These are phyloP conservation scores for Cephus nigrinus DNA, from an alignment of 2,888 invertebrate species.

Conservation along the genomic window DNA sequence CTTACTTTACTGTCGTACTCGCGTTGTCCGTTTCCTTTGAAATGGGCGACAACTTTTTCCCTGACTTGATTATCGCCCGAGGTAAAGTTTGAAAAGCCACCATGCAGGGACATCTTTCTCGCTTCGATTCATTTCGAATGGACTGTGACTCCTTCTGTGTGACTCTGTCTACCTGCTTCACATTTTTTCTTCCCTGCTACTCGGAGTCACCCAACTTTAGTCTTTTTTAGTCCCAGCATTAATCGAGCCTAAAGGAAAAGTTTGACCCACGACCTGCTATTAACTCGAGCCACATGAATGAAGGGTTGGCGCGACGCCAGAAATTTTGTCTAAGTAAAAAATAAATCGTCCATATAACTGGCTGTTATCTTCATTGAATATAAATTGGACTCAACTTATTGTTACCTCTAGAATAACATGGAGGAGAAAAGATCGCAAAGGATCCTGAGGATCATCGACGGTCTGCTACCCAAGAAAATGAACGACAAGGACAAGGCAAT, in stretches of 20 bases:
- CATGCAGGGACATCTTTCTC: background rate
- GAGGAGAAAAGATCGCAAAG: conserved; percentile 61
- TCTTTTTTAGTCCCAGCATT: background rate
- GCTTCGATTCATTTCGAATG: background rate
- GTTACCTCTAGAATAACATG: conserved; percentile 51
- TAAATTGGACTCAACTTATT: background rate
- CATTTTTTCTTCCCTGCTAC: background rate
- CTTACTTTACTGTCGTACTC: background rate
- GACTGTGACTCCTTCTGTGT: background rate
- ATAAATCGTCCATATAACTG: background rate
- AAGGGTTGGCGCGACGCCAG: background rate
- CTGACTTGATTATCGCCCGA: background rate
- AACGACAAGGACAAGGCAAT: conserved; percentile 56
- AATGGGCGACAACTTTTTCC: conserved; percentile 16
- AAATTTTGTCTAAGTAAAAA: background rate
- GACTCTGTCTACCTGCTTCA: background rate
- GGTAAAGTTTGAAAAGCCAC: conserved; percentile 2
- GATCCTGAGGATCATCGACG: conserved; percentile 61
- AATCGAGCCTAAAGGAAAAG: background rate
- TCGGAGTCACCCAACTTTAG: background rate
- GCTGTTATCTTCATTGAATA: background rate
- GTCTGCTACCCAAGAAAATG: conserved; percentile 63
- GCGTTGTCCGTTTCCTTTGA: conserved; percentile 11
- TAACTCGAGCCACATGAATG: background rate
- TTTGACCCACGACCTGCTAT: background rate